Percentiles rank a stretch among this genome's conserved stretches.
Evolutionary conservation across 1,140 invertebrate species (phyloP).

Genomic region (Drosophila melanogaster): Release_6_plus_ISO1_MT NC_004354.4:13506501-13507000

Average conservation of each 20-base stretch:
- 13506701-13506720: conserved; percentile 2
- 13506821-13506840: not conserved
- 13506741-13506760: not conserved
- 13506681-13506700: conserved; percentile 18
- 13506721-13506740: not conserved
- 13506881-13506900: too few species aligned
- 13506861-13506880: too few species aligned
- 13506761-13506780: not conserved
- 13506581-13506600: conserved; percentile 36
- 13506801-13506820: not conserved
- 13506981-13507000: too few species aligned
- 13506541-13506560: conserved; percentile 1
- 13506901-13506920: too few species aligned
- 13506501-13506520: conserved; percentile 63
- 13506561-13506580: conserved; percentile 41
- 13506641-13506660: conserved; percentile 27
- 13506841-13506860: too few species aligned
- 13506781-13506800: not conserved
- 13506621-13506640: conserved; percentile 4
- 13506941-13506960: too few species aligned
- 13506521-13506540: conserved; percentile 2
- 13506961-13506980: too few species aligned
- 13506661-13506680: conserved; percentile 18
- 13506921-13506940: too few species aligned
- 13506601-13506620: conserved; percentile 17